Percentiles rank a stretch among this genome's conserved stretches.
Evolutionary conservation across 1,140 invertebrate species (phyloP).

Genomic region (Calliopsis andreniformis): DNA sequence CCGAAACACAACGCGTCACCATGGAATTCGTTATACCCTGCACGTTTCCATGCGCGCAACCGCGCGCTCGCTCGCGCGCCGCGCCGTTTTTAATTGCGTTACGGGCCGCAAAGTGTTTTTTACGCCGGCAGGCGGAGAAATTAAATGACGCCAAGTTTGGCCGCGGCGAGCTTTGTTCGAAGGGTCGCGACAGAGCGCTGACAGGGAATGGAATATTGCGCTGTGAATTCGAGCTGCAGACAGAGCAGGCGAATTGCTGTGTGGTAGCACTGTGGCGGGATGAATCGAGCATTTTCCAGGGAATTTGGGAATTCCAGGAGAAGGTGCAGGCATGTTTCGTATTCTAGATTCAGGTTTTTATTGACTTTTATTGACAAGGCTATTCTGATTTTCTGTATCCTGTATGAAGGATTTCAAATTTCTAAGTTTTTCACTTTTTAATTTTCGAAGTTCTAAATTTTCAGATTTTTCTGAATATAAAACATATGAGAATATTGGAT

Average conservation of each 20-base stretch:
- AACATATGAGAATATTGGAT: too few relatives aligned
- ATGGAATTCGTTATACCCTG: conserved; percentile 43
- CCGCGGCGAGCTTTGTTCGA: neutral
- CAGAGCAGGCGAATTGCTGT: too few relatives aligned
- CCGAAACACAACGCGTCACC: conserved; percentile 45
- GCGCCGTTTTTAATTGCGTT: conserved; percentile 42
- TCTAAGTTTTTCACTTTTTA: too few relatives aligned
- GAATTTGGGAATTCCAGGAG: too few relatives aligned
- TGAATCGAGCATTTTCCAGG: neutral
- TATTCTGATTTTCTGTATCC: too few relatives aligned
- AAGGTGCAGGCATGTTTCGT: too few relatives aligned
- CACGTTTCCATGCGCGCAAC: conserved; percentile 27
- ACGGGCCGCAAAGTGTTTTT: conserved; percentile 35
- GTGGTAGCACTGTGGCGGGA: neutral
- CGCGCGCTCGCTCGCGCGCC: neutral
- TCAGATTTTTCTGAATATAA: too few relatives aligned
- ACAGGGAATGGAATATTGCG: neutral
- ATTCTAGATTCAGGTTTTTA: too few relatives aligned
- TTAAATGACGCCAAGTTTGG: conserved; percentile 23
- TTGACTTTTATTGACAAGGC: too few relatives aligned
- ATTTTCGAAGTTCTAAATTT: too few relatives aligned
- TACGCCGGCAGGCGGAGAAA: conserved; percentile 17
- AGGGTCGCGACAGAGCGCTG: neutral
- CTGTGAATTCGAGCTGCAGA: neutral
- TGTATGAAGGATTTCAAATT: too few relatives aligned